Conservation (phyloP, 2,113 vertebrate genomes). For the Lucifuga dentata region DNA sequence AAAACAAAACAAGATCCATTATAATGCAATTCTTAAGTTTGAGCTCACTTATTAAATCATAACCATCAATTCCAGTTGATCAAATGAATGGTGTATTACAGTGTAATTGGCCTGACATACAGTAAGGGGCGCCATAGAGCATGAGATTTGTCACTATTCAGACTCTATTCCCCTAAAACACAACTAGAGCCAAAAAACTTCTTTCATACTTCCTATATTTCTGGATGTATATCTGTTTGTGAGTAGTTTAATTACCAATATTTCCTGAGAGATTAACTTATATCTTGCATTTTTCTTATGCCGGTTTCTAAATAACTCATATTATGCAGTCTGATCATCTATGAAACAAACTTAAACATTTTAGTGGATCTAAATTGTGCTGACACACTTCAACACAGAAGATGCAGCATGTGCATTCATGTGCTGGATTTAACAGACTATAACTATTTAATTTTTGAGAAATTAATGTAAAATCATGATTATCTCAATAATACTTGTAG, state of each 20-base stretch:
- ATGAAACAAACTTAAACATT: neutral
- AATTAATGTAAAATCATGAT: neutral
- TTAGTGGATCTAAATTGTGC: neutral
- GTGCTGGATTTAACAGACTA: too few relatives aligned
- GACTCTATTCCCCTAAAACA: neutral
- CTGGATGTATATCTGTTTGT: neutral
- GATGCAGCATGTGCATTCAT: neutral
- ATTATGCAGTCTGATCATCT: neutral
- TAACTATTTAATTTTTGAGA: too few relatives aligned
- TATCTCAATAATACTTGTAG: neutral
- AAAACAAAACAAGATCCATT: neutral
- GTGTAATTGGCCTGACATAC: slow-evolving; percentile 24
- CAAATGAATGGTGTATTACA: neutral
- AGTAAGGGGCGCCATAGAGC: slow-evolving; percentile 42
- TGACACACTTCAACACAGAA: neutral
- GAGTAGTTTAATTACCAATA: too few relatives aligned
- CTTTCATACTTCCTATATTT: neutral
- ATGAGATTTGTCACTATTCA: neutral
- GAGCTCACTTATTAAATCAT: neutral
- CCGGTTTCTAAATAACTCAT: neutral
- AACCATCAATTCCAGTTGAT: neutral
- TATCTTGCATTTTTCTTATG: neutral
- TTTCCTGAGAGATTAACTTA: neutral
- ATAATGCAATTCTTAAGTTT: neutral
- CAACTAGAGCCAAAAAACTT: neutral